Base-by-base conservation (phyloP, 2,113 vertebrate species). In the Prinia subflava region DNA sequence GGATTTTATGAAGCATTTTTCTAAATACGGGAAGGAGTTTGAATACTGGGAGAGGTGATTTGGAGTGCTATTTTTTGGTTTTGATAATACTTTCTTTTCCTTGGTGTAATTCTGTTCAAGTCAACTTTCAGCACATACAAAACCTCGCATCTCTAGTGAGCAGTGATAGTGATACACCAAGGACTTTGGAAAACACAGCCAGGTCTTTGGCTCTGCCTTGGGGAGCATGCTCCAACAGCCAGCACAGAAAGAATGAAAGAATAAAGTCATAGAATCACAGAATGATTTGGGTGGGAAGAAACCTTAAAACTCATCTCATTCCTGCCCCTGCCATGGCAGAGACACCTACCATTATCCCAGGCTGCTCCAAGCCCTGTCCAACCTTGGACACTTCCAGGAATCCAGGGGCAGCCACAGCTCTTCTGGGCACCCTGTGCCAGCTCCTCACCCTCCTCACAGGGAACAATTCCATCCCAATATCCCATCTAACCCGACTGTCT, bases 391-490 rank as follows among this genome's bases (percentile, higher is more conserved):
- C 37, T 46, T 1, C 42, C 80, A 44, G 73, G 19, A 33, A 15
- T 71, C 69, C 30, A 55, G 65, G 13, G 33, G 9, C 50, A 90
- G 28, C 33, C 57, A 21, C 37, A 70, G 73, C 37, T 70, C 1
- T 4, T 57, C 42, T 70, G 71, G 11, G 21, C 57, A 80, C 13
- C 35, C 68, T 67, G 50, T 65, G 59, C 77, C 75, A 49, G 41
- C 11, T 3, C 41, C 25, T 37, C 1, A 0, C 14, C 41, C 18
- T 18, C 49, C 30, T 85, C 24, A 0, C 3, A n/a, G 74, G 21
- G n/a, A 60, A 5, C 7, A 47, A 31, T 53, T 67, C 8, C 39
- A 16, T 4, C 53, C 53, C 22, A 35, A 9, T 2, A 47, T 60
- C 30, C 9, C 21, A 47, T 28, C 46, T 14, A 23, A 12, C 11